A percentile compares a stretch with the other conserved stretches of the same genome.
Evolutionary conservation across 1,140 invertebrate species (phyloP).

Genomic region (Drosophila punjabiensis): DNA sequence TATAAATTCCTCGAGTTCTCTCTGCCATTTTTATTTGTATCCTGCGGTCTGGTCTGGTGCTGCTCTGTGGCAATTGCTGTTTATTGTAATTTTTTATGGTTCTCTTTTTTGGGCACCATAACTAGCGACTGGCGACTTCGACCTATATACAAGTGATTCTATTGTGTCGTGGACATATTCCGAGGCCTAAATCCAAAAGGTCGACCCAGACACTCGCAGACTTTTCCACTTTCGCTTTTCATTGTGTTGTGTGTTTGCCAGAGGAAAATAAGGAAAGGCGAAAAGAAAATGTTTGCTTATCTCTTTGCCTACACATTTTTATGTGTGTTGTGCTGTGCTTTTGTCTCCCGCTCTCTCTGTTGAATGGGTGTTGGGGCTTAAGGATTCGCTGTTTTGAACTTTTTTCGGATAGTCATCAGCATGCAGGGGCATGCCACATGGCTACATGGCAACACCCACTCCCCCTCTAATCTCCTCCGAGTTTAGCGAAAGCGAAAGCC

Average conservation of each 20-base stretch:
- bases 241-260: slow-evolving; percentile 21
- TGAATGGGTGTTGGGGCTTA: slow-evolving; percentile 50
- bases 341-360: slow-evolving; percentile 34
- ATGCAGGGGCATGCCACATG: slow-evolving; percentile 65
- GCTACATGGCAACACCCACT: slow-evolving; percentile 16
- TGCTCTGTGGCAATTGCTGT: slow-evolving; percentile 37
- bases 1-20: slow-evolving; percentile 64
- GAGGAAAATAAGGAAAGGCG: slow-evolving; percentile 47
- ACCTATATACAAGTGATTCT: slow-evolving; percentile 54
- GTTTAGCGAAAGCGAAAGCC: slow-evolving; percentile 74
- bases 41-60: slow-evolving; percentile 44
- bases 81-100: slow-evolving; percentile 74
- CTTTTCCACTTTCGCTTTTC: slow-evolving; percentile 52
- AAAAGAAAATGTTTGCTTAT: slow-evolving; percentile 60
- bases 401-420: slow-evolving; percentile 72
- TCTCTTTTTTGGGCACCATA: slow-evolving; percentile 60
- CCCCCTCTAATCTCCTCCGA: slow-evolving; percentile 47
- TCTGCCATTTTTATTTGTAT: slow-evolving; percentile 63
- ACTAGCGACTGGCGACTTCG: slow-evolving; percentile 54
- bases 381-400: slow-evolving; percentile 35
- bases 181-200: slow-evolving; percentile 28
- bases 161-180: slow-evolving; percentile 45
- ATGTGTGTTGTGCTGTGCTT: slow-evolving; percentile 48
- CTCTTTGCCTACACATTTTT: slow-evolving; percentile 62
- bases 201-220: slow-evolving; percentile 28